phyloP scores from a whole-genome alignment of 2,113 vertebrate genomes.

The Lophius piscatorius region DNA sequence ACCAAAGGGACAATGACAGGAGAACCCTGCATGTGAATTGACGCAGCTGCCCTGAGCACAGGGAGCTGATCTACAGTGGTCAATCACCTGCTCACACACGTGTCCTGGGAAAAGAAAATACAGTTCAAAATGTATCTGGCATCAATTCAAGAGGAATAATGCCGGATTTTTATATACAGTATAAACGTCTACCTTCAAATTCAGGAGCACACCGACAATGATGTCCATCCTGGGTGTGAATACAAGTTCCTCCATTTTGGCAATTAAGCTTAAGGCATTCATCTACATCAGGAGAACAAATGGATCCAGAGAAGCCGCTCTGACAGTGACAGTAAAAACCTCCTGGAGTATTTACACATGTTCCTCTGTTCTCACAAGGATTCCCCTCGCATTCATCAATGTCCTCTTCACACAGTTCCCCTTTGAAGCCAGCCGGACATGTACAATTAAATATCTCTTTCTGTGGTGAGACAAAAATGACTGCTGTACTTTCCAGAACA shows the following conservation, averaged over 20 bases:
- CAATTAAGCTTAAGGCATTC: constrained; percentile 75
- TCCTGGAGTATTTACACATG: constrained; percentile 75
- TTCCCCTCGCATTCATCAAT: constrained; percentile 74
- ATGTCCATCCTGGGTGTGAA: constrained; percentile 61
- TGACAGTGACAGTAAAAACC: constrained; percentile 75
- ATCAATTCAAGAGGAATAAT: not conserved
- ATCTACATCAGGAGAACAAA: constrained; percentile 69
- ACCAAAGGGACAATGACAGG: constrained; percentile 81
- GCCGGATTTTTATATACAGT: not conserved
- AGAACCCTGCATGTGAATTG: constrained; percentile 71
- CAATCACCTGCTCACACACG: constrained; percentile 65
- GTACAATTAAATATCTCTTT: constrained; percentile 76
- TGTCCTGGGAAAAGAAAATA: constrained; percentile 57
- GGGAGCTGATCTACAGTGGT: constrained; percentile 75
- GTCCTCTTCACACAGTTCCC: constrained; percentile 75
- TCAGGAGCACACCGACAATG: constrained; percentile 73
- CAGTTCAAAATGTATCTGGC: not conserved
- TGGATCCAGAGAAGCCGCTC: constrained; percentile 64
- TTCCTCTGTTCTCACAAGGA: constrained; percentile 73
- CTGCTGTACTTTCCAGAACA: constrained; percentile 71
- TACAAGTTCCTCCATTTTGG: constrained; percentile 77
- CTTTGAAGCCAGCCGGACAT: constrained; percentile 71
- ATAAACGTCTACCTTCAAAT: constrained; percentile 73
- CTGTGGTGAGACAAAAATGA: constrained; percentile 79
- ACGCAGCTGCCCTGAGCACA: constrained; percentile 74